Base-by-base conservation (phyloP, 1,140 invertebrate species). In the Mactra quadrangularis region DNA sequence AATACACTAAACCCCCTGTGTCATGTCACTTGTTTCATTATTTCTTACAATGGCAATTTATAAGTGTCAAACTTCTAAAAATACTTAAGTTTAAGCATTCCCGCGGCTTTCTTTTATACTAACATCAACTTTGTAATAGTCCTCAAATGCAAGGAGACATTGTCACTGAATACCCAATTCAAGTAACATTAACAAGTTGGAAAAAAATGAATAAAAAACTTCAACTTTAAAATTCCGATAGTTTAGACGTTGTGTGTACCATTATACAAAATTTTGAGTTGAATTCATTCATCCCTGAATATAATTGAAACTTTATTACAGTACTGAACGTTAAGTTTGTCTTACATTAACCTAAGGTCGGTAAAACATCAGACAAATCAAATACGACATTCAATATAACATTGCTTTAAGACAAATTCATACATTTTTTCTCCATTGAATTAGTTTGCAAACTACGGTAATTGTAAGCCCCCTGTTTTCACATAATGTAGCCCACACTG, bases 231-330 rank as follows among this genome's bases (percentile, higher is more conserved):
- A 74, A 74, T 82, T 74, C 74, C 38, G 70, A 74, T 35, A 62
- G 57, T 45, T 62, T 66, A 22, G n/a, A n/a, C 17, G 41, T 41
- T 52, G n/a, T 29, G 45, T 33, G 59, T 41, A 29, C 79, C 47
- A 55, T 7, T 27, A 15, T n/a, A 82, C 79, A 82, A 82, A 62
- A 57, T n/a, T n/a, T n/a, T n/a, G 59, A 25, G 22, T 45, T 60
- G 59, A 53, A 75, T 82, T 74, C 33, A 82, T 55, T 55, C 50
- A 53, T 41, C 38, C 60, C 50, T 57, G 47, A 59, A 66, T 50
- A 74, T 82, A 82, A 82, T 82, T 82, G 79, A 82, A 82, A 74
- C 79, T 64, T 82, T 81, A 74, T 82, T 62, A 82, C 79, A 82
- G 74, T 74, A 33, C 35, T 6, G 41, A 75, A 82, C 35, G 29